Evolutionary conservation across 2,113 vertebrate species (phyloP).

Genomic region (Datnioides undecimradiatus): DNA sequence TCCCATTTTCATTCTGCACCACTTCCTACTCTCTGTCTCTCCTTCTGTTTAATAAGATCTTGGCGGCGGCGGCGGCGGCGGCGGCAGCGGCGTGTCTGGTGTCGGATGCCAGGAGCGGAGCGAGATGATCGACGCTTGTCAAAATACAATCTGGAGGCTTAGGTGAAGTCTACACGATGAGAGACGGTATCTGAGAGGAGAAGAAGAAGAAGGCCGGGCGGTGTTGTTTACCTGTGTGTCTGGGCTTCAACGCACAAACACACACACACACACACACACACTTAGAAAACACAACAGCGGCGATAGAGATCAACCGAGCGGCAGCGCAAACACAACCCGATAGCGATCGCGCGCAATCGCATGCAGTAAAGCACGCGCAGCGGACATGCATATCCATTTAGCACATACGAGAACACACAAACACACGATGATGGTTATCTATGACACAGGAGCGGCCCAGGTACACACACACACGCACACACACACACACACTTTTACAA

Average conservation of each 20-base stretch:
- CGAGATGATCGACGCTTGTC: constrained; percentile 70
- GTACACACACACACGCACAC: neutral
- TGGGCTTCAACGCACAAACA: constrained; percentile 14
- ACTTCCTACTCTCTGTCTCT: constrained; percentile 30
- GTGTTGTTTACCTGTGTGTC: constrained; percentile 67
- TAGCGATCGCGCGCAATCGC: constrained; percentile 30
- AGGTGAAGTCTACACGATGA: constrained; percentile 74
- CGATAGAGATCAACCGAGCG: constrained; percentile 53
- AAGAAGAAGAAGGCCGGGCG: constrained; percentile 8
- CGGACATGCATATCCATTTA: constrained; percentile 55
- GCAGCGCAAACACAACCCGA: constrained; percentile 34
- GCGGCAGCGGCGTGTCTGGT: constrained; percentile 38
- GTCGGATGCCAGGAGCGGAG: constrained; percentile 36
- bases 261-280: constrained; percentile 5
- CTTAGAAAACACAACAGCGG: no score
- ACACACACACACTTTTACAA: neutral
- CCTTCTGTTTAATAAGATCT: constrained; percentile 64
- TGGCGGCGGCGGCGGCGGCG: neutral
- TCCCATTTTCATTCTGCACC: constrained; percentile 58
- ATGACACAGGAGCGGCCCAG: constrained; percentile 16
- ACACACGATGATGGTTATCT: constrained; percentile 50
- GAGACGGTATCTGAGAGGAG: constrained; percentile 51
- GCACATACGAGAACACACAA: constrained; percentile 30
- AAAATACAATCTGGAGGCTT: constrained; percentile 76
- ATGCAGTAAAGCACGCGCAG: constrained; percentile 38